A percentile compares a stretch with the other conserved stretches of the same genome.
Conservation (phyloP, 2,113 vertebrate species). For the Lepisosteus osseus region DNA sequence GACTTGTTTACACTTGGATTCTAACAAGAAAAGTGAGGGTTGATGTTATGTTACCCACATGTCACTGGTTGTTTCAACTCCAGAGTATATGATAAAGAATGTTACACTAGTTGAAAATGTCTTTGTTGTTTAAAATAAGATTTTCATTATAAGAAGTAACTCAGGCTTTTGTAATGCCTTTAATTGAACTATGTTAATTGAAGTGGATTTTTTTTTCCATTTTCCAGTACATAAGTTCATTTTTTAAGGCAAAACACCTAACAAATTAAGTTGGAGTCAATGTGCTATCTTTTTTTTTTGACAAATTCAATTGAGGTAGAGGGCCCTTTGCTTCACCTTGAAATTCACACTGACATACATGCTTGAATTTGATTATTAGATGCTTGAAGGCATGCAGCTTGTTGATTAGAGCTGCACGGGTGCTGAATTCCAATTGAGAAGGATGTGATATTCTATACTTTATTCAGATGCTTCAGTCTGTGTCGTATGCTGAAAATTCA, state of each 20-base stretch:
- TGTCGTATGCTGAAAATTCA: too few species aligned
- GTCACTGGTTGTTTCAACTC: too few species aligned
- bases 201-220: not conserved
- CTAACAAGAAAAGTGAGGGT: too few species aligned
- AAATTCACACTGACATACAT: constrained; percentile 58
- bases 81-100: too few species aligned
- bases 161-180: not conserved
- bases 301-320: constrained; percentile 53
- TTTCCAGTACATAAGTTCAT: not conserved
- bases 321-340: constrained; percentile 62
- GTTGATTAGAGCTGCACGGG: constrained; percentile 63
- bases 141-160: too few species aligned
- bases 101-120: too few species aligned
- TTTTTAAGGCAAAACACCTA: constrained; percentile 22
- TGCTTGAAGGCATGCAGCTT: constrained; percentile 60
- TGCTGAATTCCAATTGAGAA: constrained; percentile 61
- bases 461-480: not conserved
- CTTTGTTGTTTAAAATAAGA: too few species aligned
- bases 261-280: constrained; percentile 34
- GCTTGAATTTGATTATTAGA: constrained; percentile 59
- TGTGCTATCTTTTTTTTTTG: constrained; percentile 31
- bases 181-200: not conserved
- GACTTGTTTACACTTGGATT: too few species aligned
- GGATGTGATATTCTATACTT: constrained; percentile 31
- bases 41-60: too few species aligned